These are phyloP conservation scores for Catamblyrhynchus diadema DNA, from an alignment of 2,797 vertebrate genomes.

Conservation along the genomic window DNA sequence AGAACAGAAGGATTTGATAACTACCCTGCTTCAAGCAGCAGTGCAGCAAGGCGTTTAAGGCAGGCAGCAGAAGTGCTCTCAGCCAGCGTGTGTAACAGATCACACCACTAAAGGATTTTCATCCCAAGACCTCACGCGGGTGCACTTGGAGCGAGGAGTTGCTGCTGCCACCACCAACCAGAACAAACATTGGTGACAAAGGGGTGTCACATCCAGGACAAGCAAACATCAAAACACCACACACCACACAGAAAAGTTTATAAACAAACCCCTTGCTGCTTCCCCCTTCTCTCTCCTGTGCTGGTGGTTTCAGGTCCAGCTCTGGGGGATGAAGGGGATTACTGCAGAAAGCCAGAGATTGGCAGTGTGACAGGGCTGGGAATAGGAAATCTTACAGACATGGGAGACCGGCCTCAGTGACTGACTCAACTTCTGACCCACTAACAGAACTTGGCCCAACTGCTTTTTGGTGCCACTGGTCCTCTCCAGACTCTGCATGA, in stretches of 20 bases:
- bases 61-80: neutral
- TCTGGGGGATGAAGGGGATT: slow-evolving; percentile 4
- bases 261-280: neutral
- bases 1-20: neutral
- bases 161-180: neutral
- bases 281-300: neutral
- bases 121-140: fast-evolving
- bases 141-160: fast-evolving
- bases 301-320: neutral
- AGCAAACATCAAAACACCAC: neutral
- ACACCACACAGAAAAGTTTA: neutral
- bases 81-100: neutral
- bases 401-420: neutral
- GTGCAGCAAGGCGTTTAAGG: neutral
- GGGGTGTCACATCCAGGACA: neutral
- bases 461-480: neutral
- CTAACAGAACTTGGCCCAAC: neutral
- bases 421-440: neutral
- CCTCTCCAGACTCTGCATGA: neutral
- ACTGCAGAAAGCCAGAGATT: neutral
- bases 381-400: neutral
- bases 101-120: neutral
- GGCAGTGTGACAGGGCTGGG: neutral
- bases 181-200: neutral
- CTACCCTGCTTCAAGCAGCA: neutral